A percentile compares a stretch with the other conserved stretches of the same genome.
phyloP scores from a whole-genome alignment of 35 echinoderm and acorn worm genomes.

The Ophioderma brevispina region DNA sequence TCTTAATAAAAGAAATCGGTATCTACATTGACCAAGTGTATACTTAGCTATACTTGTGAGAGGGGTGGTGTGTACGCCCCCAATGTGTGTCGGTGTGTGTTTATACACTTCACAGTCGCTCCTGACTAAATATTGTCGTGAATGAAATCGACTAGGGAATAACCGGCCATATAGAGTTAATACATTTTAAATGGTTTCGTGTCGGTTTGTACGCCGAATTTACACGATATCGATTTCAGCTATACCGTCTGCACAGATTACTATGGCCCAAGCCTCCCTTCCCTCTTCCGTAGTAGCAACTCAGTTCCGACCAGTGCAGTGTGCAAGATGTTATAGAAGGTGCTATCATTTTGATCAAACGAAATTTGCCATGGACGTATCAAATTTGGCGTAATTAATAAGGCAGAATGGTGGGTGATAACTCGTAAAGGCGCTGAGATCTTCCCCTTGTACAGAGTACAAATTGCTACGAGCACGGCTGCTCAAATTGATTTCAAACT shows the following conservation, averaged over 20 bases:
- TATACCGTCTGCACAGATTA: background rate
- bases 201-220: background rate
- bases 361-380: constrained; percentile 44
- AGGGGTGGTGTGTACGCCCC: background rate
- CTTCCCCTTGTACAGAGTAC: background rate
- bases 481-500: background rate
- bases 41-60: background rate
- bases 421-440: background rate
- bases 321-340: background rate
- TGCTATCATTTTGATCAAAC: background rate
- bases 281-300: background rate
- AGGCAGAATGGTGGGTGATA: background rate
- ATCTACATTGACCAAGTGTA: background rate
- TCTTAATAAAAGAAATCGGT: background rate
- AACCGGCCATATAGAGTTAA: background rate
- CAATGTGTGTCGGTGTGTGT: background rate
- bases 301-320: too few relatives aligned
- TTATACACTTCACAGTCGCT: background rate
- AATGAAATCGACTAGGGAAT: background rate
- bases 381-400: constrained; percentile 51
- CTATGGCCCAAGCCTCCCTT: background rate
- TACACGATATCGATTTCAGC: background rate
- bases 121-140: background rate
- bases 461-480: background rate
- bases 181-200: background rate